Evolutionary conservation across 2,888 invertebrate genomes (phyloP), one percentile per base, ranked within the genome.

Genomic region (Caenorhabditis parvicauda): DNA sequence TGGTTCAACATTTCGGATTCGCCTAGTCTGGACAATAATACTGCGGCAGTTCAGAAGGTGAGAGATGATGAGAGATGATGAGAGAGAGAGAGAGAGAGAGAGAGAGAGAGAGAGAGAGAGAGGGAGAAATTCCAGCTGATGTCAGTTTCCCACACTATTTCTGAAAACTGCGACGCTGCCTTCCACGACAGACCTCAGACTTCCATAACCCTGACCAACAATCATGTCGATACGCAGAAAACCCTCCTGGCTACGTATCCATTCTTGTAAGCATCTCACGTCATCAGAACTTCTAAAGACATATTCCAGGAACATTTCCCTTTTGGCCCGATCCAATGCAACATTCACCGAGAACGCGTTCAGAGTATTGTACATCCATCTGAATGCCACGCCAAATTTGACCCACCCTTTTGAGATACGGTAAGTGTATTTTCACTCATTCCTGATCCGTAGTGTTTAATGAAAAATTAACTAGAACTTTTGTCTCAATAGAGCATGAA

Each of bases 271-370:
- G 56, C 45, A 17, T n/a, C 17, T 6, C 22, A 6, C 22, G 7
- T 19, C 38, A 25, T 29, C 22, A 27, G 3, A n/a, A 17, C 51
- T 39, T 27, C 21, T 24, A 14, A 24, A n/a, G 4, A 22, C 9
- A 24, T 29, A 37, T 45, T 73, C 42, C 53, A 74, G 74, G 39
- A 64, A 64, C 7, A 59, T 74, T 14, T 64, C 73, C 2, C 54
- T 75, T 3, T 59, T 67, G 3, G 64, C 72, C 9, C 57, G 62
- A 14, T 60, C 74, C 24, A 72, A 72, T 43, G 66, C 69, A 25
- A 51, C 74, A n/a, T 67, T 73, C 39, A 57, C 65, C 12, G 64
- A 62, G 5, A 64, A 68, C 32, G 73, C 74, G 7, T 56, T 75
- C 52, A 68, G 72, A 51, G 61, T 73, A 6, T 35, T 75, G 43